Evolutionary conservation across 2,113 vertebrate species (phyloP).

Genomic region (Sitta europaea): DNA sequence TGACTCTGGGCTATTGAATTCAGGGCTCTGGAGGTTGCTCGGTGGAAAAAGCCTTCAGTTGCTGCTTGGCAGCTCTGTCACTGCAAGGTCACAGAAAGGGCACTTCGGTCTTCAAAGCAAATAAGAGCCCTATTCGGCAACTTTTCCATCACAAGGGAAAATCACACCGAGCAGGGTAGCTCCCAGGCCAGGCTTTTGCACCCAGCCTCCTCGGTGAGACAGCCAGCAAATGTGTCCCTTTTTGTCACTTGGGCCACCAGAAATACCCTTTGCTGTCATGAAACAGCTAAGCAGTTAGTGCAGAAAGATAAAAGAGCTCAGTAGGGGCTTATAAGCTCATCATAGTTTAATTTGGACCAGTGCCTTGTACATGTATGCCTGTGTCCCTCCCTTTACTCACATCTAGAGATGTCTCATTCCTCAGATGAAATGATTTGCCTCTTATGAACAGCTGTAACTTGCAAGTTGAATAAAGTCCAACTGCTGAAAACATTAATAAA

Average conservation of each 20-base stretch:
- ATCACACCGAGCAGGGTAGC: neutral
- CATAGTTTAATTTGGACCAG: neutral
- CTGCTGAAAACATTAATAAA: conserved; percentile 13
- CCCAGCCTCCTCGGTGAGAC: neutral
- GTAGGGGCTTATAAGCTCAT: neutral
- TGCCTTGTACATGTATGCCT: neutral
- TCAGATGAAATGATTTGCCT: neutral
- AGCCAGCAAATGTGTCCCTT: fast-evolving
- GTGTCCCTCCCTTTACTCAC: neutral
- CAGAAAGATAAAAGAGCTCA: neutral
- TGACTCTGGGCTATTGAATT: conserved; percentile 29
- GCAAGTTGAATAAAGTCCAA: neutral
- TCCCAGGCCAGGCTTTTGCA: neutral
- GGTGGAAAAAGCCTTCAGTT: conserved; percentile 7
- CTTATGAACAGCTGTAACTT: conserved; percentile 9
- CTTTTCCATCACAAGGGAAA: neutral
- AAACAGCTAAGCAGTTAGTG: neutral
- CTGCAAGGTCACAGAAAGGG: neutral
- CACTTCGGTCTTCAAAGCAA: neutral
- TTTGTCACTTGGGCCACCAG: neutral
- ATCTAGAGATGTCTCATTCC: neutral
- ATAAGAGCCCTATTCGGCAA: neutral
- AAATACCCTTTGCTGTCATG: neutral
- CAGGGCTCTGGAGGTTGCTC: conserved; percentile 30
- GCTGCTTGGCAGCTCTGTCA: neutral